Evolutionary conservation across 2,113 vertebrate genomes (phyloP), one percentile per base, ranked within the genome.

Genomic region (Hydrolagus affinis): DNA sequence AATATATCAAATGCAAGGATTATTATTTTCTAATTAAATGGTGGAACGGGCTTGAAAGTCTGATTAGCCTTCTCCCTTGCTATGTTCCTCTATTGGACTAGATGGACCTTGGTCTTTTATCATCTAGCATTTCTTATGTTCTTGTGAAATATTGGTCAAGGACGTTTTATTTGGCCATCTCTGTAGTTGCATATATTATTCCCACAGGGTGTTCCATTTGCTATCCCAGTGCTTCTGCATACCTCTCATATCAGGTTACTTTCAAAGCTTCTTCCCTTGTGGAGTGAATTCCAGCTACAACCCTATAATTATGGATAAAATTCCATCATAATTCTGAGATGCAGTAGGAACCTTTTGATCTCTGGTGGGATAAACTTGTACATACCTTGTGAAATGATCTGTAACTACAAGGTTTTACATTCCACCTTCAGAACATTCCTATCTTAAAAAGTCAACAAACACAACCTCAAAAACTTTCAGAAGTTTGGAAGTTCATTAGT

Each of bases 301-400:
- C 28, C 14, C 70, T 25, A 72, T 7, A 72, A 72, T 72, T 72
- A 72, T 72, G 70, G 25, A 72, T 72, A 72, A 72, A 72, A 28
- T 72, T 72, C 70, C 70, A 72, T 25, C 66, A 28, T 28, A 72
- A 30, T 25, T 72, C 25, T 28, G 23, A 72, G 10, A n/a, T 72
- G 23, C 69, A 23, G n/a, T 70, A 70, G 44, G 44, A 44, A 1
- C 8, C 23, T 12, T 72, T 72, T 72, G 70, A 28, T 72, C 70
- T 11, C 23, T 72, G 14, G 11, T 23, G 69, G 44, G 44, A 44
- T n/a, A 70, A 70, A 70, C 6, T 32, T 44, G 28, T 32, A 30
- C 23, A 28, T 70, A 70, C 21, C n/a, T 72, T 72, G 70, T 72
- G 23, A 72, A 25, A 72, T 72, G 70, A 72, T 72, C 25, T 72